These are phyloP conservation scores for Andrena praecox DNA, from an alignment of 2,888 invertebrate genomes.

Conservation along the genomic window DNA sequence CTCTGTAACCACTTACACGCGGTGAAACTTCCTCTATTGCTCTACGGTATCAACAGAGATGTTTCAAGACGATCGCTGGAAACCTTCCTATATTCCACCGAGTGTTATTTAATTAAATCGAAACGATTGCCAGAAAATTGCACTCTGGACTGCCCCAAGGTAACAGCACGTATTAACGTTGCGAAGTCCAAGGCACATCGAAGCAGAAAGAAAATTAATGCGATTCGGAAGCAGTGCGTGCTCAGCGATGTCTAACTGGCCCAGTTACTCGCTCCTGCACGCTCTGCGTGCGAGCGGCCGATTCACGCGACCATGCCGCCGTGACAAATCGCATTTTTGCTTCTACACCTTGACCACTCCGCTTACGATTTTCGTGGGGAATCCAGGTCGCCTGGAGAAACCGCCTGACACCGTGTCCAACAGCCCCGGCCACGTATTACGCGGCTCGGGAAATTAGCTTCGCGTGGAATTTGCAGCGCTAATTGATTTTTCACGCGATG, in stretches of 20 bases:
- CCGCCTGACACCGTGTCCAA: background rate
- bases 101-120: too few relatives aligned
- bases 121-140: too few relatives aligned
- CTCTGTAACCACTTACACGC: background rate
- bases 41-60: background rate
- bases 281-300: constrained; percentile 16
- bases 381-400: constrained; percentile 13
- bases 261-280: constrained; percentile 42
- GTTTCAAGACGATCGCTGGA: background rate
- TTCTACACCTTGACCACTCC: constrained; percentile 34
- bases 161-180: background rate
- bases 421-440: background rate
- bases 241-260: constrained; percentile 19
- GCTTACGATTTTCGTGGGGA: constrained; percentile 36
- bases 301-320: constrained; percentile 31
- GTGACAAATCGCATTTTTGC: constrained; percentile 55
- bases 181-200: background rate
- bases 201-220: constrained; percentile 36
- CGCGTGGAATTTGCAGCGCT: background rate
- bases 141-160: too few relatives aligned
- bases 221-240: constrained; percentile 26
- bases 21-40: background rate
- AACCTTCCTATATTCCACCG: background rate
- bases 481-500: constrained; percentile 18
- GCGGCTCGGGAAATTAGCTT: background rate